Evolutionary conservation across 1,140 invertebrate species (phyloP), one percentile per base, ranked within the genome.

Genomic region (Sinonovacula constricta): DNA sequence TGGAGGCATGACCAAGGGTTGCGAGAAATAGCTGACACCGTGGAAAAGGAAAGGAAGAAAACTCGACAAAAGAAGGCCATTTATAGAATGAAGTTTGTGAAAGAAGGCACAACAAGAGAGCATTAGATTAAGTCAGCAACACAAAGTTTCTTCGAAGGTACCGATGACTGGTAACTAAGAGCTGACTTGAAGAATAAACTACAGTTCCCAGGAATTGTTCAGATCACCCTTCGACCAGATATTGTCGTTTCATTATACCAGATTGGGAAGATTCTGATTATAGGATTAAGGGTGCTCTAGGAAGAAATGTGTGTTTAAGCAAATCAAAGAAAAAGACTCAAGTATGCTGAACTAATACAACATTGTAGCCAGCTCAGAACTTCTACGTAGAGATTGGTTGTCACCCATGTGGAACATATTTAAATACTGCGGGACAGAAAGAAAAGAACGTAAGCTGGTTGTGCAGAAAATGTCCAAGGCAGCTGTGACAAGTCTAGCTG

Each of bases 111-210:
- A 39, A 49, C 28, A 36, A 65, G 2, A n/a, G 28, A 31, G 30
- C n/a, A n/a, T n/a, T n/a, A n/a, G n/a, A n/a, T n/a, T n/a, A n/a
- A 65, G 26, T 14, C 30, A 65, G 34, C 18, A 33, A 28, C 15
- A 34, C 62, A 18, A 28, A 39, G 34, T 34, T 34, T 39, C 30
- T 28, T 34, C 31, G 34, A 45, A 12, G 33, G 63, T 39, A 24
- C 63, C 39, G 31, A 45, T 45, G 63, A 67, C 63, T 67, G 63
- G 63, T 33, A 67, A 45, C 33, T 67, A 45, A n/a, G 63, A 22
- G 34, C 22, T 24, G 39, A 67, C 14, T 49, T 67, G 24, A 45
- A 12, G 30, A 60, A 60, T 24, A n/a, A 60, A 28, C 28, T 60
- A 30, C 57, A 60, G 2, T 67, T 67, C 31, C 63, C 34, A 18